A percentile compares a stretch with the other conserved stretches of the same genome.
Evolutionary conservation across 2,113 vertebrate species (phyloP).

Genomic region (Labeo catla): DNA sequence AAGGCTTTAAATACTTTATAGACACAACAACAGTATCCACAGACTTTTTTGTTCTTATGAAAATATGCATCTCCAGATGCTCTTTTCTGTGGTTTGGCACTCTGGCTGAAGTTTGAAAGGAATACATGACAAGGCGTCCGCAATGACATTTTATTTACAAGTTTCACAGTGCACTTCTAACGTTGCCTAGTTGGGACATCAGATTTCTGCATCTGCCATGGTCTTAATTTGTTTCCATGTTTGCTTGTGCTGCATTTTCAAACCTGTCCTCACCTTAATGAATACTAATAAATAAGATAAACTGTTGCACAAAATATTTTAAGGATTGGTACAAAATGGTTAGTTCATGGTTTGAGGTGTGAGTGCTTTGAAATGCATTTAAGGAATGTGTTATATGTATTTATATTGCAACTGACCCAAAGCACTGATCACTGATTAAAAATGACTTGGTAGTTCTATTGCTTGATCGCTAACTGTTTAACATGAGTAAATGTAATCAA

Average conservation of each 20-base stretch:
- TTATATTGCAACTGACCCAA: neutral
- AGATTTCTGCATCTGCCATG: neutral
- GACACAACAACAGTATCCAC: neutral
- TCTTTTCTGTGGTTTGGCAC: neutral
- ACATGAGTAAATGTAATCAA: neutral
- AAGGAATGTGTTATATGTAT: neutral
- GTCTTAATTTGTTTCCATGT: neutral
- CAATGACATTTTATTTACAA: neutral
- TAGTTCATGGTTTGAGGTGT: neutral
- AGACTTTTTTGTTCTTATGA: neutral
- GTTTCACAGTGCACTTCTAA: neutral
- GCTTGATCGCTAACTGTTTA: neutral
- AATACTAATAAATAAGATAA: neutral
- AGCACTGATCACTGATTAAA: too few species aligned
- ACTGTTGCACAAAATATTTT: neutral
- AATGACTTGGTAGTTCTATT: neutral
- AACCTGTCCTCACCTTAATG: neutral
- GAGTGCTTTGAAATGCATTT: too few species aligned
- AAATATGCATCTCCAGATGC: neutral
- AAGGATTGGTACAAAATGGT: neutral
- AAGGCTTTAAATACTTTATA: neutral
- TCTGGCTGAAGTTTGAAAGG: neutral
- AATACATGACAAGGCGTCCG: neutral
- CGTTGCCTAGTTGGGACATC: neutral
- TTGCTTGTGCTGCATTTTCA: neutral